phyloP scores from a whole-genome alignment of 2,888 invertebrate genomes.

The Megastigmus dorsalis region DNA sequence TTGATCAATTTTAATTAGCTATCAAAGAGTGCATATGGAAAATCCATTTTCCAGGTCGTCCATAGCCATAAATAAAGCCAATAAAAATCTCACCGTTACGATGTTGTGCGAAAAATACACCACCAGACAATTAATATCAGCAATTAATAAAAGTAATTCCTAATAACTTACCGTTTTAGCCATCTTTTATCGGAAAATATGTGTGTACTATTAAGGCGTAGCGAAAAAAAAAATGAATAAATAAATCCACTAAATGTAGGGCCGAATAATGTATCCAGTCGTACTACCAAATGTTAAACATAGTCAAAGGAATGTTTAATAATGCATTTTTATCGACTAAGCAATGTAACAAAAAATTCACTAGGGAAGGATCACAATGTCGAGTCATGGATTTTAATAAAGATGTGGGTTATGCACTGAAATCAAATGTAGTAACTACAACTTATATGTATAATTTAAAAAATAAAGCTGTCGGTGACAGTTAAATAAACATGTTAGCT shows the following conservation, averaged over 20 bases:
- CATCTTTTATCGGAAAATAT: constrained; percentile 58
- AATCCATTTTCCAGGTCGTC: too few species aligned
- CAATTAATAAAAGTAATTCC: constrained; percentile 57
- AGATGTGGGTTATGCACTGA: too few species aligned
- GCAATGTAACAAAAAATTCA: neutral
- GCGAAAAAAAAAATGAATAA: constrained; percentile 23
- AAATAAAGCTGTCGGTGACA: too few species aligned
- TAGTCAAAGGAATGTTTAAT: neutral
- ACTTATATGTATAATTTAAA: too few species aligned
- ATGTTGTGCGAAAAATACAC: constrained; percentile 61
- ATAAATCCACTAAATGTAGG: constrained; percentile 32
- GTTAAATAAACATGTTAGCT: too few species aligned
- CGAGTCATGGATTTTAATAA: too few species aligned
- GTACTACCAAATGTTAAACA: constrained; percentile 13
- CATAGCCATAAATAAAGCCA: constrained; percentile 57
- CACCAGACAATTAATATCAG: constrained; percentile 55
- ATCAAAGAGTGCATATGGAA: too few species aligned
- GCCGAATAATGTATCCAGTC: constrained; percentile 34
- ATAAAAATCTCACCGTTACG: constrained; percentile 55
- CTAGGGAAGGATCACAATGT: too few species aligned
- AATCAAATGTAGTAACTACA: too few species aligned
- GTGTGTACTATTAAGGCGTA: constrained; percentile 52
- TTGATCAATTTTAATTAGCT: too few species aligned
- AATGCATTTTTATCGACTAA: neutral
- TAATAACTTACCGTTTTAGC: constrained; percentile 54